Conservation (phyloP, 2,797 vertebrate species). For the Cygnus olor region DNA sequence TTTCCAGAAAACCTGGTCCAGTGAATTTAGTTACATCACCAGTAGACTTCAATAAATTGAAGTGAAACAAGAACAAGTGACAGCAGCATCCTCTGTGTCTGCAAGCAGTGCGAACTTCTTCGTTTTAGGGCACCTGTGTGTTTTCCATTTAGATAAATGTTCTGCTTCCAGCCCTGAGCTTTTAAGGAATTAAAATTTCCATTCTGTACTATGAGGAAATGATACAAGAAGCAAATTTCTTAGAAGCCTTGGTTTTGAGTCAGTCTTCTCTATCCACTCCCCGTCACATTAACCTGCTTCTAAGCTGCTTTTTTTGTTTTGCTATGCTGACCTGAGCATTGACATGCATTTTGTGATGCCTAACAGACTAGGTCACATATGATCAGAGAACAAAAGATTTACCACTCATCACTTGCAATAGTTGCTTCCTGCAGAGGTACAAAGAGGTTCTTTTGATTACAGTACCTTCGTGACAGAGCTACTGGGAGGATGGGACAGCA, state of each 20-base stretch:
- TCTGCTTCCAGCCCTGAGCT: background rate
- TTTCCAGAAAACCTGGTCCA: background rate
- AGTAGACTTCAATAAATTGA: background rate
- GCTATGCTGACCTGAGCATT: background rate
- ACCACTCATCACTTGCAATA: background rate
- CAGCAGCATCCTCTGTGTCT: background rate
- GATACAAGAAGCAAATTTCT: background rate
- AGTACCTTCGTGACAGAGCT: background rate
- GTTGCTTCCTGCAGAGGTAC: background rate
- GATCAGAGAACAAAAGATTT: conserved; percentile 38
- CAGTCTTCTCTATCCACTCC: background rate
- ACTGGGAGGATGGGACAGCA: background rate
- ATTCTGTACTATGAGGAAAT: background rate
- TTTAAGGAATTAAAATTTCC: background rate
- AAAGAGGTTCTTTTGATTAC: background rate
- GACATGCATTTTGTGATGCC: background rate
- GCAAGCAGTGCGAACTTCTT: background rate
- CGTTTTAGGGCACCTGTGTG: background rate
- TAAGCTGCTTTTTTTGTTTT: conserved; percentile 34
- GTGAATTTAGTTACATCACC: background rate
- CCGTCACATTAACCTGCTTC: background rate
- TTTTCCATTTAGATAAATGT: background rate
- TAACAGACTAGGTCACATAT: conserved; percentile 1
- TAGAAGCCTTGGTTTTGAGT: background rate
- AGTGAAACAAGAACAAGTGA: background rate